phyloP scores from a whole-genome alignment of 2,888 invertebrate species.

The Lucinisca nassula region DNA sequence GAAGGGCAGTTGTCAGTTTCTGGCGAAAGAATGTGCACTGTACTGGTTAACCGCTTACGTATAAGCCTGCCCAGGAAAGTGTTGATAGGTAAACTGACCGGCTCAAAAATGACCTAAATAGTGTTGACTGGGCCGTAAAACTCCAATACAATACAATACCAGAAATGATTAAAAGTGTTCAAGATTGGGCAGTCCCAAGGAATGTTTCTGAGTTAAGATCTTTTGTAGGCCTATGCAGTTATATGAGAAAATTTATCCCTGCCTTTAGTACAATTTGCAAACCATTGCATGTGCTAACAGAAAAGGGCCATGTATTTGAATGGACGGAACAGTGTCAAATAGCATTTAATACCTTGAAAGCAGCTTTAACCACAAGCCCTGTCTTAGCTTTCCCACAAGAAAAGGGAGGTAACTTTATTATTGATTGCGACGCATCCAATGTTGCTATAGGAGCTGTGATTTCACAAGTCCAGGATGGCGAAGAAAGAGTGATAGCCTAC shows the following conservation, averaged over 20 bases:
- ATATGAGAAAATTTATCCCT: slow-evolving; percentile 44
- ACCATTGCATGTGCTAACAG: slow-evolving; percentile 45
- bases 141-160: no score
- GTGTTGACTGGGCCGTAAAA: no score
- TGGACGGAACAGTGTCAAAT: slow-evolving; percentile 49
- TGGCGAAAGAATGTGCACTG: no score
- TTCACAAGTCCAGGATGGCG: slow-evolving; percentile 37
- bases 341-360: slow-evolving; percentile 54
- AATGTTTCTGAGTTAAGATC: slow-evolving; percentile 38
- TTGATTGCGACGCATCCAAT: slow-evolving; percentile 44
- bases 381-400: slow-evolving; percentile 59
- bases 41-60: no score
- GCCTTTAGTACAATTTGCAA: slow-evolving; percentile 30
- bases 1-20: no score
- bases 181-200: slow-evolving; percentile 44
- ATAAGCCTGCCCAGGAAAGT: no score
- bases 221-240: slow-evolving; percentile 42
- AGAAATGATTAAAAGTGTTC: slow-evolving; percentile 33
- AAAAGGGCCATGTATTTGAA: slow-evolving; percentile 22
- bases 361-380: slow-evolving; percentile 43
- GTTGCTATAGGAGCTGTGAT: slow-evolving; percentile 55
- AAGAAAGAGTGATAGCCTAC: slow-evolving; percentile 55
- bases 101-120: no score
- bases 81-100: no score
- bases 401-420: slow-evolving; percentile 9